Percentiles rank a stretch among this genome's conserved stretches.
phyloP scores from a whole-genome alignment of 2,113 vertebrate species.

The Egretta garzetta region DNA sequence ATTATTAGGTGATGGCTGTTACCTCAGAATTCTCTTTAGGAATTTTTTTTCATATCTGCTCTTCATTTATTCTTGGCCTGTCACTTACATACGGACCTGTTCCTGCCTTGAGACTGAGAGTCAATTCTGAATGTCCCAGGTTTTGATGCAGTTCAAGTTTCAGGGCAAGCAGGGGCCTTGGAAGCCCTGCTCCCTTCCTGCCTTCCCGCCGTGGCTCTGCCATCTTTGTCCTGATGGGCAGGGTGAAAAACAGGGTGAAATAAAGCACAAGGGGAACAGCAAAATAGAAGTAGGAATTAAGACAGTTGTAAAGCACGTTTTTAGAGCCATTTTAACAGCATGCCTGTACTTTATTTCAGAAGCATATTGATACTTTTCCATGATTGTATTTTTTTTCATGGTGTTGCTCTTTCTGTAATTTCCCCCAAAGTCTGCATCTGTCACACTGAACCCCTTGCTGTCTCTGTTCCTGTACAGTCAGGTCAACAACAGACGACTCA shows the following conservation, averaged over 20 bases:
- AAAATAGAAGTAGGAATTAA: not conserved
- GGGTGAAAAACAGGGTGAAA: not conserved
- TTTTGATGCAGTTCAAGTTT: not conserved
- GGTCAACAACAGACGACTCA: not conserved
- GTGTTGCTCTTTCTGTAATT: not conserved
- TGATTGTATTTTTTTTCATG: not conserved
- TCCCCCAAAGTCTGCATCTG: not conserved
- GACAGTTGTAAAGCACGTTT: not conserved
- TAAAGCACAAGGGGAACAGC: not conserved
- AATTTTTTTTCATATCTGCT: not conserved
- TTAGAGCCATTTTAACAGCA: not conserved
- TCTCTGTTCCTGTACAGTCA: not conserved
- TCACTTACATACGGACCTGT: not conserved
- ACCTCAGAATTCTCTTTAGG: not conserved
- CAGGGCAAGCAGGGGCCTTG: not conserved
- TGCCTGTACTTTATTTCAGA: not conserved
- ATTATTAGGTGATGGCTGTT: not conserved
- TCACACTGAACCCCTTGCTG: not conserved
- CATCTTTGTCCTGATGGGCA: not conserved
- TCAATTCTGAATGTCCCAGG: not conserved
- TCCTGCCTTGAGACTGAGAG: not conserved
- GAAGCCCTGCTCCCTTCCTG: not conserved
- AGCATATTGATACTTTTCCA: not conserved
- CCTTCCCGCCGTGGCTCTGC: not conserved
- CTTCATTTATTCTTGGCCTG: not conserved